These are phyloP conservation scores for Pseudoatta argentina DNA, from an alignment of 1,140 invertebrate genomes.

Conservation along the genomic window DNA sequence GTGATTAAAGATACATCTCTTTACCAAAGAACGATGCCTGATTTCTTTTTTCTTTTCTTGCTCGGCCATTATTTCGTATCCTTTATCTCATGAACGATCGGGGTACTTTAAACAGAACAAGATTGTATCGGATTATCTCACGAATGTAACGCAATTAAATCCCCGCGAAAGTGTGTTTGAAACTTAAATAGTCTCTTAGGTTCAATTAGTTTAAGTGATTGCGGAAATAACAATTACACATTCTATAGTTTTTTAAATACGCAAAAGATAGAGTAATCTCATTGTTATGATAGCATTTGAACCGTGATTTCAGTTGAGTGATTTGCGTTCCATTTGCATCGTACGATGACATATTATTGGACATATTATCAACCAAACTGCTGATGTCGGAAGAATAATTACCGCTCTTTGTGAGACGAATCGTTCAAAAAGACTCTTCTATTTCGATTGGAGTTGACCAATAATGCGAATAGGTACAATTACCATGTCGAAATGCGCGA, in stretches of 20 bases:
- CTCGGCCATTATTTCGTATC: slow-evolving; percentile 17
- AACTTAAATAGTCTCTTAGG: slow-evolving; percentile 15
- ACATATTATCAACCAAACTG: not conserved
- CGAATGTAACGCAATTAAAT: slow-evolving; percentile 43
- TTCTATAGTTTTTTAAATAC: not conserved
- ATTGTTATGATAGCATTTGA: slow-evolving; percentile 6
- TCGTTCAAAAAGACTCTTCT: not conserved
- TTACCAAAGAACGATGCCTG: slow-evolving; percentile 4
- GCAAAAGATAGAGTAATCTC: not conserved
- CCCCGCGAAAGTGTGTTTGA: not conserved
- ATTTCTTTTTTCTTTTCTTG: not conserved
- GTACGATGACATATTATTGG: not conserved
- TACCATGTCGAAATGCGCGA: not conserved
- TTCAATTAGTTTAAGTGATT: slow-evolving; percentile 5
- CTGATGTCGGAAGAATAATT: slow-evolving; percentile 25
- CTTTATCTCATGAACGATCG: slow-evolving; percentile 24
- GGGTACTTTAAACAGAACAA: slow-evolving; percentile 18
- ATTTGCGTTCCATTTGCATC: not conserved
- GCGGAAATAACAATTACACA: not conserved
- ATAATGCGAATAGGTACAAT: not conserved
- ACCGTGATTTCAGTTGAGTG: not conserved
- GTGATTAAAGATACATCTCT: slow-evolving; percentile 46
- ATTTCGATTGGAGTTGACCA: not conserved
- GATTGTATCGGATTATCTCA: slow-evolving; percentile 34
- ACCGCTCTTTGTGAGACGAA: not conserved